Base-by-base conservation (phyloP, 2,888 invertebrate species). In the Xestoiulus laeticollis region DNA sequence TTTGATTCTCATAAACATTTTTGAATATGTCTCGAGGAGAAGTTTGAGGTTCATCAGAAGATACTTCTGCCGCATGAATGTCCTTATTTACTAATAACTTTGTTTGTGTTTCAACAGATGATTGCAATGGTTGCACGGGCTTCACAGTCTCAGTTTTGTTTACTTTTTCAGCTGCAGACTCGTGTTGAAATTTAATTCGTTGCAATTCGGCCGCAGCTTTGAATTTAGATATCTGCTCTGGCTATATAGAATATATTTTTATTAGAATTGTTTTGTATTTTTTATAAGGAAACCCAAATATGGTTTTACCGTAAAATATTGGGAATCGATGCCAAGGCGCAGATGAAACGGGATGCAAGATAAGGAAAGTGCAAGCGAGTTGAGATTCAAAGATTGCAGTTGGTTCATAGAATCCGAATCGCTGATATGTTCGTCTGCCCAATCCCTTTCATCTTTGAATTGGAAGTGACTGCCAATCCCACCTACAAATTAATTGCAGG, bases 291-390 rank as follows among this genome's bases (percentile, higher is more conserved):
- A 43, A 43, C 10, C 5, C 43, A 43, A 5, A 8, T 43, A 8
- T 10, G 43, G 10, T 43, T 43, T 86, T 53, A 86, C 86, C 5
- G 32, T 43, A 22, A 86, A 48, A 48, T 86, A 86, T 48, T 43
- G 5, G 1, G 44, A 26, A 30, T 87, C 82, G 10, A 89, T 83
- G 30, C 89, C 87, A 26, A 89, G 82, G 38, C 87, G 87, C 32
- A 89, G 82, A 85, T 89, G 87, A 1, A 89, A 43, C 19, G 89
- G 89, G n/a, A 89, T 82, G 33, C 88, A 89, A 22, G 88, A 44
- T n/a, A 89, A 44, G 16, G 88, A 87, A 22, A 30, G 68, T 16
- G 89, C 86, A 84, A 89, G 53, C 0, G 82, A 26, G 19, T 87
- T 87, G 4, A 88, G 19, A 85, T 89, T 87, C 59, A 89, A 53